These are phyloP conservation scores for Mesocentrotus franciscanus DNA, from an alignment of 53 echinoderm and acorn worm species.

Conservation along the genomic window DNA sequence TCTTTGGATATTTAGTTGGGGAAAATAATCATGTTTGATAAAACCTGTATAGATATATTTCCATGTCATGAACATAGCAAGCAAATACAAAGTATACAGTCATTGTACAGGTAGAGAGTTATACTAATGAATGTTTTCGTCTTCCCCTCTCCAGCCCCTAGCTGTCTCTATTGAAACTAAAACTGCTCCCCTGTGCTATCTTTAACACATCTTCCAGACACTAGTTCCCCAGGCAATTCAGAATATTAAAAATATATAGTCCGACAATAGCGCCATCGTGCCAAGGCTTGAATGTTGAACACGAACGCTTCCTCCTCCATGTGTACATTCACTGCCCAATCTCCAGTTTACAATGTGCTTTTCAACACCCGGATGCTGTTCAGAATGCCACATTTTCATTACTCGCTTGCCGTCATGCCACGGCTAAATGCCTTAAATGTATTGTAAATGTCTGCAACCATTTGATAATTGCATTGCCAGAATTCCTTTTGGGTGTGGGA, in stretches of 20 bases:
- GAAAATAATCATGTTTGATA: too few species aligned
- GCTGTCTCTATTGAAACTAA: neutral
- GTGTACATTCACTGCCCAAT: constrained; percentile 11
- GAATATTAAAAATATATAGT: constrained; percentile 35
- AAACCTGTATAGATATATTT: neutral
- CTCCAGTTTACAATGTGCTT: neutral
- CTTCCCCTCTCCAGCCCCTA: constrained; percentile 14
- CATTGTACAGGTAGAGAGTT: neutral
- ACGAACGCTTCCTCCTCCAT: constrained; percentile 1
- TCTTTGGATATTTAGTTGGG: too few species aligned
- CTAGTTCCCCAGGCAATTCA: constrained; percentile 31
- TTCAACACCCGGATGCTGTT: neutral
- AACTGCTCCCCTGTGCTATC: neutral
- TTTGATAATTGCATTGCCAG: constrained; percentile 38
- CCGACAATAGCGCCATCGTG: neutral
- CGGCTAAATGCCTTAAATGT: constrained; percentile 21
- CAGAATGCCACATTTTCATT: constrained; percentile 12
- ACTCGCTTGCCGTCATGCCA: constrained; percentile 1
- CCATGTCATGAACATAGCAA: neutral
- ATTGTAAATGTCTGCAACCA: constrained; percentile 12
- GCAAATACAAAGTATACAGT: neutral
- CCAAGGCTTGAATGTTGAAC: constrained; percentile 7
- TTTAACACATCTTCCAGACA: constrained; percentile 41
- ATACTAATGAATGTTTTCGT: neutral
- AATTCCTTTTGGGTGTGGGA: constrained; percentile 39